These are phyloP conservation scores for Idaea dimidiata DNA, from an alignment of 2,888 invertebrate genomes.

Conservation along the genomic window DNA sequence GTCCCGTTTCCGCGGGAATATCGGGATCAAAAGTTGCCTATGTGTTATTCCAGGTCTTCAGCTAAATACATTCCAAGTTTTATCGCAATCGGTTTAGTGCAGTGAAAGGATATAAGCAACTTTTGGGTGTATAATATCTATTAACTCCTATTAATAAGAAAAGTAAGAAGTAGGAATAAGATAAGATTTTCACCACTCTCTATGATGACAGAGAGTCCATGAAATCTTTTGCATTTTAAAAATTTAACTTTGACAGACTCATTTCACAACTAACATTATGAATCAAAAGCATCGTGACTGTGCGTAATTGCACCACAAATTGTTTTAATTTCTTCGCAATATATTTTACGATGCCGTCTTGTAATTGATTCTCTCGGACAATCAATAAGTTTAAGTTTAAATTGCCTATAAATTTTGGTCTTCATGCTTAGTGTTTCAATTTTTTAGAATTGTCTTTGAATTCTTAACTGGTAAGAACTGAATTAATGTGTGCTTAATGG, in stretches of 20 bases:
- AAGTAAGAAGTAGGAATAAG: too few species aligned
- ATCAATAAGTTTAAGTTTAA: conserved; percentile 47
- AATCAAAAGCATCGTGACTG: conserved; percentile 74
- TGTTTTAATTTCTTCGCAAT: conserved; percentile 72
- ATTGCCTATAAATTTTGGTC: conserved; percentile 18
- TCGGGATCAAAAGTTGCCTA: too few species aligned
- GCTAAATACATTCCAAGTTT: too few species aligned
- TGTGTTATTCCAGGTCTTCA: too few species aligned
- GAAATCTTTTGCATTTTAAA: conserved; percentile 59
- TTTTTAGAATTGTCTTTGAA: neutral
- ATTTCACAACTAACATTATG: conserved; percentile 62
- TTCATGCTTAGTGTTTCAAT: neutral
- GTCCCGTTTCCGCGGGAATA: too few species aligned
- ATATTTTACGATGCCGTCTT: conserved; percentile 72
- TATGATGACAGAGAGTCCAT: too few species aligned
- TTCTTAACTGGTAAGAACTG: conserved; percentile 4
- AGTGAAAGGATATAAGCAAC: too few species aligned
- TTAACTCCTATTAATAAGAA: too few species aligned
- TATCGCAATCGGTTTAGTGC: too few species aligned
- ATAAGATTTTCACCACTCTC: too few species aligned
- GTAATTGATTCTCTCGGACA: conserved; percentile 67
- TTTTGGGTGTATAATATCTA: too few species aligned
- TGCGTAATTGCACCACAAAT: conserved; percentile 75
- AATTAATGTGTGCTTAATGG: conserved; percentile 25
- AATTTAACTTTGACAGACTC: conserved; percentile 63